Conservation (phyloP, 1,140 invertebrate species). For the Drosophila ohnishii region DNA sequence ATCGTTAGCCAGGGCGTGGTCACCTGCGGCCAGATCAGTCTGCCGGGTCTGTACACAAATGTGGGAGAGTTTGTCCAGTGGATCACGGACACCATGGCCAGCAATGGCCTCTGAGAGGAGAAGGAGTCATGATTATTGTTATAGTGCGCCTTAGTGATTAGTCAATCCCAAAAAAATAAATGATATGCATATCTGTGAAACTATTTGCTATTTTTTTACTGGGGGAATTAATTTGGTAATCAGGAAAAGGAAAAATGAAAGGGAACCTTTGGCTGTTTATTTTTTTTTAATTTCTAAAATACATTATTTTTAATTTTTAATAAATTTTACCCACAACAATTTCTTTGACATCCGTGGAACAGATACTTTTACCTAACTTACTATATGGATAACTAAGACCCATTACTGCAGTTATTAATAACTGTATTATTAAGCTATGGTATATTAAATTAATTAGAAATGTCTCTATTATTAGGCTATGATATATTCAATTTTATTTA, state of each 20-base stretch:
- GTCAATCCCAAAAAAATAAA: slow-evolving; percentile 7
- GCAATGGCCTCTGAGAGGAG: slow-evolving; percentile 46
- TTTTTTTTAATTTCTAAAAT: too few species aligned
- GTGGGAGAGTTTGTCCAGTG: slow-evolving; percentile 82
- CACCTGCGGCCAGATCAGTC: slow-evolving; percentile 80
- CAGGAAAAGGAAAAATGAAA: too few species aligned
- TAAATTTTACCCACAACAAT: neutral
- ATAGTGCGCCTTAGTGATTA: slow-evolving; percentile 24
- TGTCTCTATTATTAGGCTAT: neutral
- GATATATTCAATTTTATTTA: neutral
- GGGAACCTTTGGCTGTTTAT: neutral
- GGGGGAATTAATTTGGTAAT: neutral
- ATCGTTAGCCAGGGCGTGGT: slow-evolving; percentile 85
- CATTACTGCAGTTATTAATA: too few species aligned
- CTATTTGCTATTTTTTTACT: neutral
- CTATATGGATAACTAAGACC: neutral
- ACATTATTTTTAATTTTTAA: too few species aligned
- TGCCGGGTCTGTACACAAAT: slow-evolving; percentile 83
- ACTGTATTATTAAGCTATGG: too few species aligned
- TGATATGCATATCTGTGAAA: slow-evolving; percentile 10
- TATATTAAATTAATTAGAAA: too few species aligned
- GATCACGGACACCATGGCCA: slow-evolving; percentile 83
- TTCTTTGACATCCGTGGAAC: neutral
- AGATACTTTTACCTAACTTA: neutral
- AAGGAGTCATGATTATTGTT: neutral